Base-by-base conservation (phyloP, 2,113 vertebrate species). In the Ursus arctos region DNA sequence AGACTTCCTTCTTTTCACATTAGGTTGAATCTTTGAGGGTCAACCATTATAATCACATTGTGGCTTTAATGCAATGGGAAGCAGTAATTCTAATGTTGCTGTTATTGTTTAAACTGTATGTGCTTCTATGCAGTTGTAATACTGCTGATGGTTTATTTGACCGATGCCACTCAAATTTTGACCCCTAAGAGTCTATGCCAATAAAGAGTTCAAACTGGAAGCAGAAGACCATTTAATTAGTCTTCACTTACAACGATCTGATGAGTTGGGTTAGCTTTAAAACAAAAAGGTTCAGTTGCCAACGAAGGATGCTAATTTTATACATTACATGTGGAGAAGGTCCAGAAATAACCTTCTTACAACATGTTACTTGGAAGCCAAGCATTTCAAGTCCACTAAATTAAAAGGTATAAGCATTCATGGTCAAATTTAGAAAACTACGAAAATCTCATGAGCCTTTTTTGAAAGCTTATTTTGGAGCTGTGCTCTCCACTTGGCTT, bases 291-390 rank as follows among this genome's bases (percentile, higher is more conserved):
- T 97, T 94, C 93, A 93, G 86, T 97, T 83, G 95, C 96, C 93
- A 95, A 97, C 98, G 47, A 95, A 96, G 95, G 53, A 57, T 94
- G 74, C 77, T 98, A 21, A 98, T 98, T 97, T 98, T 96, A 94
- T 71, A 95, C 93, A 12, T 91, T 94, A 93, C 77, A 97, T 95
- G 74, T 61, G 19, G 95, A 91, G 96, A 97, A 96, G 80, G 97
- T 96, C 88, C 95, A 98, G 96, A 95, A 97, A 97, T 98, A 82
- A 93, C 47, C 96, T 72, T 93, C 94, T 95, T 81, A 71, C 16
- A 96, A 98, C 95, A 92, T 88, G 79, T 88, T 96, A 98, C 97
- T 77, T 86, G 65, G 97, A 98, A 97, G 97, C 96, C 97, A 98
- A 96, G 96, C 92, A 98, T 96, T 98, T 97, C 95, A 94, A 82